Evolutionary conservation across 2,797 vertebrate genomes (phyloP).

Genomic region (Bovichtus diacanthus): DNA sequence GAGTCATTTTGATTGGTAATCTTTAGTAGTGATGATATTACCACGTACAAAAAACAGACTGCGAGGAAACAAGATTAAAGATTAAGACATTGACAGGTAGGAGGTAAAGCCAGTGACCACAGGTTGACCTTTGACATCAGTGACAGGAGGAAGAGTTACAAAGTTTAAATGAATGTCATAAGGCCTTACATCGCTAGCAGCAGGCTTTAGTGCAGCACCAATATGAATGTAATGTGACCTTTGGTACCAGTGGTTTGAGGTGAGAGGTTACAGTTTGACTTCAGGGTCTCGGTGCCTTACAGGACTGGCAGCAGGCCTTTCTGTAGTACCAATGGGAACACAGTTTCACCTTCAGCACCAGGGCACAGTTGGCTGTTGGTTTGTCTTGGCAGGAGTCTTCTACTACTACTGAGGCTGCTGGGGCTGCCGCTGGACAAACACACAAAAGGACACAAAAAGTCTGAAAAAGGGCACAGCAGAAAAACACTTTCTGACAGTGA

Average conservation of each 20-base stretch:
- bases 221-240: constrained; percentile 35
- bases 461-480: not conserved
- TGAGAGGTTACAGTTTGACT: constrained; percentile 27
- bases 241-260: constrained; percentile 49
- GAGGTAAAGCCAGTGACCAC: constrained; percentile 38
- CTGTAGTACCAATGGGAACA: constrained; percentile 92
- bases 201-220: constrained; percentile 57
- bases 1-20: not conserved
- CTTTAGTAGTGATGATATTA: not conserved
- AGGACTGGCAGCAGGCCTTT: constrained; percentile 89
- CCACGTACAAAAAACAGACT: not conserved
- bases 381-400: constrained; percentile 89
- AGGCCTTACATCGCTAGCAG: constrained; percentile 55
- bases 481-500: not conserved
- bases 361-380: constrained; percentile 84
- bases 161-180: constrained; percentile 8
- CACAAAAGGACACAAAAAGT: not conserved
- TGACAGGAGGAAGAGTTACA: constrained; percentile 15
- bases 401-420: constrained; percentile 45
- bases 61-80: not conserved
- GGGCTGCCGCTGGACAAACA: constrained; percentile 31
- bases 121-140: constrained; percentile 44
- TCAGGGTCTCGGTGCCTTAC: constrained; percentile 83
- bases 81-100: not conserved
- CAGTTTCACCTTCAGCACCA: constrained; percentile 90